Percentiles rank a stretch among this genome's conserved stretches.
Conservation (phyloP, 1,140 invertebrate genomes). For the Thaumatotibia leucotreta region DNA sequence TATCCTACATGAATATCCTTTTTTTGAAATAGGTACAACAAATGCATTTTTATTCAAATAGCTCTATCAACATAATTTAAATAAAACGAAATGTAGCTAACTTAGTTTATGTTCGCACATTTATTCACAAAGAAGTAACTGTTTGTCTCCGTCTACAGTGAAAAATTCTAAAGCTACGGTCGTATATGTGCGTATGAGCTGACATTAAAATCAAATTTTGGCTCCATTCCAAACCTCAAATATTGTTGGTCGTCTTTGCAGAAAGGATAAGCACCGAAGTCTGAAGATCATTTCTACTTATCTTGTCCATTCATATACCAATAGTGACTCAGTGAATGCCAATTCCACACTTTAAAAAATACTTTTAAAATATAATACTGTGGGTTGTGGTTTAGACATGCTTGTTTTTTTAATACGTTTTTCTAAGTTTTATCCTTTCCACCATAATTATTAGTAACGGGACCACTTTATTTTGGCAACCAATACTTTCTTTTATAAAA, state of each 20-base stretch:
- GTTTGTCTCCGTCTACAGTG: not conserved
- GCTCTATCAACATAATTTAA: not conserved
- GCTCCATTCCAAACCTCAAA: constrained; percentile 54
- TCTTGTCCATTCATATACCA: constrained; percentile 24
- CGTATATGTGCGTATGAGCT: constrained; percentile 65
- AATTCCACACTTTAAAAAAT: not conserved
- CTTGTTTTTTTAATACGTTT: not conserved
- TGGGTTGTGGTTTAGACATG: not conserved
- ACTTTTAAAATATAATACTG: not conserved
- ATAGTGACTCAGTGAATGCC: not conserved
- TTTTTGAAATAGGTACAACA: not conserved
- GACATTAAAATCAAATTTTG: constrained; percentile 74
- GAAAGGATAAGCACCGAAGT: constrained; percentile 48
- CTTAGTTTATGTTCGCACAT: not conserved
- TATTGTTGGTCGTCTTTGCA: constrained; percentile 65
- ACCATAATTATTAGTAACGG: not conserved
- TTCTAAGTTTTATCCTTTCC: not conserved
- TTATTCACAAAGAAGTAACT: not conserved
- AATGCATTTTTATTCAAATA: not conserved
- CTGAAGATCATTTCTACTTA: constrained; percentile 32
- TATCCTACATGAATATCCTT: not conserved
- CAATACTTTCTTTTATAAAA: not conserved
- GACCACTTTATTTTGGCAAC: not conserved
- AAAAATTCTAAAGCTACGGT: constrained; percentile 50
- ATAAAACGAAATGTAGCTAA: not conserved